Evolutionary conservation across 2,797 vertebrate species (phyloP).

Genomic region (Macropus fuliginosus): DNA sequence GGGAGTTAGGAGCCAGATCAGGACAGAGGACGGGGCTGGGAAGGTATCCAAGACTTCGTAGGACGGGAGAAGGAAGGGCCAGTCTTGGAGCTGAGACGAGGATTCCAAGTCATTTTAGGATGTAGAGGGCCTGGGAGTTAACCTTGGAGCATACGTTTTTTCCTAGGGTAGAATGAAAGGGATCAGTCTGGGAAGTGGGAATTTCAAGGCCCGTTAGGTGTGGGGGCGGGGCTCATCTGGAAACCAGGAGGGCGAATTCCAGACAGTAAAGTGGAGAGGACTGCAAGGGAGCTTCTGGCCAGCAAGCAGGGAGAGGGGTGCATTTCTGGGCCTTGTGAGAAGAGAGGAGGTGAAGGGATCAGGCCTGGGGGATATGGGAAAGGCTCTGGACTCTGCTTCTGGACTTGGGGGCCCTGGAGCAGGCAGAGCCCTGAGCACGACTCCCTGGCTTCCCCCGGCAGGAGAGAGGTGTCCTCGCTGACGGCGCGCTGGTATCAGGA

Average conservation of each 20-base stretch:
- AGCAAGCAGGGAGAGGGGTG: not conserved
- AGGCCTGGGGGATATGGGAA: not conserved
- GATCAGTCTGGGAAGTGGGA: not conserved
- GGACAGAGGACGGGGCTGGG: no score
- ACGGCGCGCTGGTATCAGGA: slow-evolving; percentile 76
- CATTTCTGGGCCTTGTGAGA: not conserved
- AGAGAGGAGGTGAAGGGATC: not conserved
- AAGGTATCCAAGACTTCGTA: not conserved
- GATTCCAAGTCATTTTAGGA: not conserved
- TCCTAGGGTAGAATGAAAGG: not conserved
- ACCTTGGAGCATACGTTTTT: not conserved
- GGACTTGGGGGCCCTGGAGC: not conserved
- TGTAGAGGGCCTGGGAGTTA: no score
- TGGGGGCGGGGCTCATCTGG: not conserved
- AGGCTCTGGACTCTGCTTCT: not conserved
- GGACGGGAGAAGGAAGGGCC: not conserved
- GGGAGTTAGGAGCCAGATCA: fast-evolving
- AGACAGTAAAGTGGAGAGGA: not conserved
- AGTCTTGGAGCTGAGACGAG: not conserved
- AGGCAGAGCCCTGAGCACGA: not conserved
- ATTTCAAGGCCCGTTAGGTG: no score
- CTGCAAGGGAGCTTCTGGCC: fast-evolving
- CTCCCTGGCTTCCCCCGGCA: not conserved
- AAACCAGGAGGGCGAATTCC: not conserved
- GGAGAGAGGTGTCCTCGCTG: slow-evolving; percentile 76